These are phyloP conservation scores for Psilopsiagon aymara DNA, from an alignment of 2,113 vertebrate species.

Conservation along the genomic window DNA sequence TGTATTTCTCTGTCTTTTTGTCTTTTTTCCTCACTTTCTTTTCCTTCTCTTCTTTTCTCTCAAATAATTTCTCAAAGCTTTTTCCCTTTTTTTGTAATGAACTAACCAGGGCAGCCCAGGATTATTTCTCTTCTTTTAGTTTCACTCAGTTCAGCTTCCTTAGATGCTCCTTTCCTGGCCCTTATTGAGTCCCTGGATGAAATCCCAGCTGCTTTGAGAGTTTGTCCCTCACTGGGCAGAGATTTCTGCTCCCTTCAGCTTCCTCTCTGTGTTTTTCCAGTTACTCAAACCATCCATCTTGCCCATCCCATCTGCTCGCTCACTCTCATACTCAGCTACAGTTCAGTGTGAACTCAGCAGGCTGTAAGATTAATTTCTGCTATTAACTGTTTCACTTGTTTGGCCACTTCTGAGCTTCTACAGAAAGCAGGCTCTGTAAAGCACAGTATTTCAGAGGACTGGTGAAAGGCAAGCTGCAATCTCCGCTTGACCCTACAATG, in stretches of 20 bases:
- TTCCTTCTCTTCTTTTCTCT: constrained; percentile 15
- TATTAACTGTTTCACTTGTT: constrained; percentile 61
- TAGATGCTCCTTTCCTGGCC: constrained; percentile 65
- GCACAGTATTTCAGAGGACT: background rate
- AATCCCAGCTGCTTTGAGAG: constrained; percentile 58
- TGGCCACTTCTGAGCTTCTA: constrained; percentile 34
- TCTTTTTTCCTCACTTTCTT: background rate
- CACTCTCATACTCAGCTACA: constrained; percentile 23
- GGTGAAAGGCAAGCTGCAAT: constrained; percentile 34
- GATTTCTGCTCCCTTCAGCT: constrained; percentile 47
- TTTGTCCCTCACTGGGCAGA: constrained; percentile 48
- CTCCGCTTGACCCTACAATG: background rate
- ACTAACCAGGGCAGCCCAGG: background rate
- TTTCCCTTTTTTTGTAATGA: background rate
- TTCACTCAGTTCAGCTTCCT: constrained; percentile 22
- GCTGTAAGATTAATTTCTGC: constrained; percentile 55
- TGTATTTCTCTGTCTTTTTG: constrained; percentile 42
- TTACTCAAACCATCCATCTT: constrained; percentile 59
- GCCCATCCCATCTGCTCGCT: constrained; percentile 53
- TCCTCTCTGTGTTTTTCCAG: constrained; percentile 55
- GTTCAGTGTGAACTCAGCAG: constrained; percentile 62
- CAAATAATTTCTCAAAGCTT: background rate
- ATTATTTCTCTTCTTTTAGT: constrained; percentile 9
- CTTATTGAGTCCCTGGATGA: constrained; percentile 9
- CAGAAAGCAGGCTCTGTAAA: background rate